phyloP scores from a whole-genome alignment of 1,140 invertebrate genomes.

The Platyura marginata region DNA sequence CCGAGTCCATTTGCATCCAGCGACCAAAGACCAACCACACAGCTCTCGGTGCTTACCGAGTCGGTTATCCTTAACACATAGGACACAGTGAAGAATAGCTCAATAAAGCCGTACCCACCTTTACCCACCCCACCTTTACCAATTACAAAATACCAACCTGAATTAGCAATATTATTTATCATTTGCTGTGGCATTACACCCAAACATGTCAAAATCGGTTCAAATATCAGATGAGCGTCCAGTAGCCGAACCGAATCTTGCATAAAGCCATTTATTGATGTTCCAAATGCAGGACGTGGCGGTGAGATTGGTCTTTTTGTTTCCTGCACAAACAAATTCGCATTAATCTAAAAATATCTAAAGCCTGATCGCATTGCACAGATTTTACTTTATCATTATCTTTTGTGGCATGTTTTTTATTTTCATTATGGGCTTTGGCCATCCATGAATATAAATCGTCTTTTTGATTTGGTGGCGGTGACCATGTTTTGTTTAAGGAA shows the following conservation, averaged over 20 bases:
- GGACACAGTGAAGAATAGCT: no score
- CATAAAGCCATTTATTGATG: conserved; percentile 41
- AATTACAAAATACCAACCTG: conserved; percentile 6
- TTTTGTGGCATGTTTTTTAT: conserved; percentile 25
- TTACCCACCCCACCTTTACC: no score
- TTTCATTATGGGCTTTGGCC: conserved; percentile 69
- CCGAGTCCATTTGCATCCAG: no score
- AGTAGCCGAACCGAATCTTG: conserved; percentile 65
- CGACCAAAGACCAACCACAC: no score
- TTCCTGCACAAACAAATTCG: conserved; percentile 4
- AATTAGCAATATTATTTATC: conserved; percentile 29
- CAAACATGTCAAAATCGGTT: conserved; percentile 63
- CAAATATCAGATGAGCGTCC: conserved; percentile 85
- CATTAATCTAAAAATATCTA: background rate
- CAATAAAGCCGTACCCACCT: no score
- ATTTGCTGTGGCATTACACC: conserved; percentile 79
- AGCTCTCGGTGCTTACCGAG: no score
- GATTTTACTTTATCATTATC: conserved; percentile 12
- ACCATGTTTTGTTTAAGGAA: conserved; percentile 29
- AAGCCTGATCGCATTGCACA: conserved; percentile 7
- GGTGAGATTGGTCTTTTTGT: conserved; percentile 9
- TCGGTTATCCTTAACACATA: no score
- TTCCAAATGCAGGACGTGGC: background rate
- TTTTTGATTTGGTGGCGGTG: conserved; percentile 29
- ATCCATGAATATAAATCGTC: conserved; percentile 91